Evolutionary conservation across 2,888 invertebrate genomes (phyloP).

Genomic region (Melieria crassipennis): DNA sequence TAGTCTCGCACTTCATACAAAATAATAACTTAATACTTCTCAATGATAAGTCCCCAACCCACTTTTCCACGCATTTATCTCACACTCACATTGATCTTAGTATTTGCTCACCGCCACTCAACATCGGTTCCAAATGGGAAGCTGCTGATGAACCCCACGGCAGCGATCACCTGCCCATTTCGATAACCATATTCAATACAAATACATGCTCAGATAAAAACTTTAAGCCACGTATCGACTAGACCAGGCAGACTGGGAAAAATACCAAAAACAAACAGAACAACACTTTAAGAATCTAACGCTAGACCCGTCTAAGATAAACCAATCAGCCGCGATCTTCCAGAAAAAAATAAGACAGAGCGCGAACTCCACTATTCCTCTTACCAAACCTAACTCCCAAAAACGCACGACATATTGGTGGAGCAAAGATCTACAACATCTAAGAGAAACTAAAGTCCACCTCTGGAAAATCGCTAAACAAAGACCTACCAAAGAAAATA

Average conservation of each 20-base stretch:
- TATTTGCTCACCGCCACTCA: conserved; percentile 4
- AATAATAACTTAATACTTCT: conserved; percentile 3
- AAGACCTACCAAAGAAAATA: conserved; percentile 1
- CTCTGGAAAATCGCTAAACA: conserved; percentile 3
- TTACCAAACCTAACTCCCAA: background rate
- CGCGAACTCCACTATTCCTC: background rate
- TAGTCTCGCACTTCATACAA: conserved; percentile 3
- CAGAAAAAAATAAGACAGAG: conserved; percentile 5
- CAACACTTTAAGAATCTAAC: background rate
- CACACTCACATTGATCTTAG: conserved; percentile 16
- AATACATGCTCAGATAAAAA: background rate
- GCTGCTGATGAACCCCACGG: conserved; percentile 4
- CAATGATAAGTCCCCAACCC: conserved; percentile 20
- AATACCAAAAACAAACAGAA: background rate
- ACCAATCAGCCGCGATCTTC: background rate
- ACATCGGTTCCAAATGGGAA: background rate
- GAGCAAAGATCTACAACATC: background rate
- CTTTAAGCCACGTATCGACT: background rate
- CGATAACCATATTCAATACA: background rate
- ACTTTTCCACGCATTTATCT: conserved; percentile 10
- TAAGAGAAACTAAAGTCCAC: background rate
- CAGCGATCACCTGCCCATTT: conserved; percentile 19
- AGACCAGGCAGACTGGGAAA: background rate
- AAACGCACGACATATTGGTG: conserved; percentile 3
- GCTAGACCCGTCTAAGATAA: background rate